Conservation (phyloP, 2,797 vertebrate genomes). For the Pangasius larnaudii region DNA sequence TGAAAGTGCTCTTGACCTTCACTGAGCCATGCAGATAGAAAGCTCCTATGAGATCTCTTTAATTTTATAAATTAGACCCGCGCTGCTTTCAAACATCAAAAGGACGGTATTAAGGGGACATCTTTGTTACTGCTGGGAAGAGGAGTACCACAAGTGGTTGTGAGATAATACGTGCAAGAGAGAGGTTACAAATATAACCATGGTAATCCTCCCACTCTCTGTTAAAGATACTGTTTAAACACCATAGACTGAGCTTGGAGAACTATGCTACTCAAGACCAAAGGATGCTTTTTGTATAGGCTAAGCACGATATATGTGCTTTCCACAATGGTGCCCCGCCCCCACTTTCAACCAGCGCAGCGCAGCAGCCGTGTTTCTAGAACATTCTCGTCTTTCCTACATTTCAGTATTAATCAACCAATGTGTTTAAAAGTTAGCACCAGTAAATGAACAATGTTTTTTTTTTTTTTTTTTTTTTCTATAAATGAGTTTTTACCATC, state of each 20-base stretch:
- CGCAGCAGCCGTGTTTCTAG: not conserved
- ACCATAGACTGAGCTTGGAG: not conserved
- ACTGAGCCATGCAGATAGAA: slow-evolving; percentile 42
- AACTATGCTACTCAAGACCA: not conserved
- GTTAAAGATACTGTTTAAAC: not conserved
- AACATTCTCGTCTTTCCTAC: not conserved
- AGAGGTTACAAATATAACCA: not conserved
- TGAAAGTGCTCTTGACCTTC: slow-evolving; percentile 56
- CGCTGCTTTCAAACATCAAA: slow-evolving; percentile 39
- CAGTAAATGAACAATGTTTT: not conserved
- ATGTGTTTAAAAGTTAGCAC: not conserved
- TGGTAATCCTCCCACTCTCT: not conserved
- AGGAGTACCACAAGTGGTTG: not conserved
- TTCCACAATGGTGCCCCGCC: not conserved
- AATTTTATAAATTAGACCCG: slow-evolving; percentile 46
- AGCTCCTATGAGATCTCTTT: slow-evolving; percentile 28
- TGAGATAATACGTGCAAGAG: not conserved
- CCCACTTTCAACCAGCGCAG: not conserved
- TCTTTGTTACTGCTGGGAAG: not conserved
- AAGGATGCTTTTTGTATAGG: not conserved
- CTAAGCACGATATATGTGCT: not conserved
- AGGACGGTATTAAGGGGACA: slow-evolving; percentile 1
- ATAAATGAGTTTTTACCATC: not conserved
- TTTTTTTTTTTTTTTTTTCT: not conserved
- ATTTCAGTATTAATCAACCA: not conserved